phyloP scores from a whole-genome alignment of 2,888 invertebrate species.

The Perdita meconis region DNA sequence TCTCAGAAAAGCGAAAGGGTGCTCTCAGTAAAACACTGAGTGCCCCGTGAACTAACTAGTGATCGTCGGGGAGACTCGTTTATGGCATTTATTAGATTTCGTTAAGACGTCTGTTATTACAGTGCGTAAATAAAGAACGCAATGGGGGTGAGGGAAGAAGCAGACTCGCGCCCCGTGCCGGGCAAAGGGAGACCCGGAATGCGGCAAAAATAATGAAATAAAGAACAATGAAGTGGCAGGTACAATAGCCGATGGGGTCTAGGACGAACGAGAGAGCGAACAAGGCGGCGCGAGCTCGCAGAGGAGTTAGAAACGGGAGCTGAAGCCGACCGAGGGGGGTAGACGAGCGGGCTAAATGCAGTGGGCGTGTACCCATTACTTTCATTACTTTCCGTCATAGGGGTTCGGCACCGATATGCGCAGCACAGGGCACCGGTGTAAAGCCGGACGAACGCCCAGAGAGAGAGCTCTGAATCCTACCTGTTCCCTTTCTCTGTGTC shows the following conservation, averaged over 20 bases:
- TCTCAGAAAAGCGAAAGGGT: constrained; percentile 25
- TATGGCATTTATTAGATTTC: constrained; percentile 82
- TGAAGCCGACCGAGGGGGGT: constrained; percentile 54
- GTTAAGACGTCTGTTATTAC: constrained; percentile 81
- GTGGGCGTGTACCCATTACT: constrained; percentile 84
- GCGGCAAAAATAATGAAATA: constrained; percentile 81
- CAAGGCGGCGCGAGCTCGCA: constrained; percentile 61
- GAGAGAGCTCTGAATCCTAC: constrained; percentile 28
- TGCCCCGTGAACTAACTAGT: constrained; percentile 73
- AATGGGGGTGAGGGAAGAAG: constrained; percentile 42
- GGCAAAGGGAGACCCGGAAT: constrained; percentile 66
- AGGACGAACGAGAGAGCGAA: constrained; percentile 65
- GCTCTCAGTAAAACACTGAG: constrained; percentile 40
- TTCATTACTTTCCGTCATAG: constrained; percentile 82
- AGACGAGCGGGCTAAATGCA: constrained; percentile 78
- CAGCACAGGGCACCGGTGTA: constrained; percentile 23
- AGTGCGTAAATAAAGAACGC: constrained; percentile 74
- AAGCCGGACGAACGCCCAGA: constrained; percentile 20
- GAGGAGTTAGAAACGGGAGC: constrained; percentile 53
- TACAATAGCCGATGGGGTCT: constrained; percentile 78
- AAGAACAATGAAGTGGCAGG: constrained; percentile 81
- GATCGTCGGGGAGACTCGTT: constrained; percentile 76
- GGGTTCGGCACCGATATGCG: constrained; percentile 75
- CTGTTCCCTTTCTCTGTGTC: no score
- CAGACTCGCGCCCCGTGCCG: constrained; percentile 48